phyloP scores from a whole-genome alignment of 2,113 vertebrate genomes.

The Seriola quinqueradiata region DNA sequence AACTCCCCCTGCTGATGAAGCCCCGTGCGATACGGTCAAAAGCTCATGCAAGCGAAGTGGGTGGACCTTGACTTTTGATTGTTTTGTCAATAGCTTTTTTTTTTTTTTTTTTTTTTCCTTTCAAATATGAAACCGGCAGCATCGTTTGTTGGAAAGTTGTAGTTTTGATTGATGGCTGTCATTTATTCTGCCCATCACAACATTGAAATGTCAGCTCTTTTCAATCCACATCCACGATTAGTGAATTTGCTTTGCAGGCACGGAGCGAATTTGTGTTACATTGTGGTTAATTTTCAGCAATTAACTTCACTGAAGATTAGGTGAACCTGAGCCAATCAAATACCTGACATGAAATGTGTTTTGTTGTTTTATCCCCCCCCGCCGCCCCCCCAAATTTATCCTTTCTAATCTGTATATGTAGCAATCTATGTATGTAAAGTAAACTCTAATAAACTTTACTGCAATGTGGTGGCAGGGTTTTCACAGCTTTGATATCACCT shows the following conservation, averaged over 20 bases:
- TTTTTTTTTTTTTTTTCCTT: not conserved
- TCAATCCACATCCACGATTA: not conserved
- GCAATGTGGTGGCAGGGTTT: slow-evolving; percentile 64
- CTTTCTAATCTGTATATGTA: slow-evolving; percentile 21
- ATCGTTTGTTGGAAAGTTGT: not conserved
- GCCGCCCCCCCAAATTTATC: not conserved
- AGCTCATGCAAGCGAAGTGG: not conserved
- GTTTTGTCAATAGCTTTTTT: no score
- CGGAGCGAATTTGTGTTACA: not conserved
- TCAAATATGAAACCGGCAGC: not conserved
- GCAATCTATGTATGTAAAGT: slow-evolving; percentile 23
- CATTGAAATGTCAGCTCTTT: not conserved
- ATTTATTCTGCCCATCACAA: not conserved
- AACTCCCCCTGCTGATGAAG: not conserved
- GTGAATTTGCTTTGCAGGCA: not conserved
- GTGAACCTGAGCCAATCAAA: slow-evolving; percentile 16
- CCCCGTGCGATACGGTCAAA: not conserved
- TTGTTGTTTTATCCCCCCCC: not conserved
- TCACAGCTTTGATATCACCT: slow-evolving; percentile 81
- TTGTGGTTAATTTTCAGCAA: not conserved
- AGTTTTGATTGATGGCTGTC: not conserved
- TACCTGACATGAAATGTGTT: not conserved
- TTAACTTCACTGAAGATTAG: slow-evolving; percentile 19
- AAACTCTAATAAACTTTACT: slow-evolving; percentile 60
- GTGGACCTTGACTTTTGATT: not conserved